Evolutionary conservation across 2,113 vertebrate genomes (phyloP), one percentile per base, ranked within the genome.

Genomic region (Hiodon alosoides): DNA sequence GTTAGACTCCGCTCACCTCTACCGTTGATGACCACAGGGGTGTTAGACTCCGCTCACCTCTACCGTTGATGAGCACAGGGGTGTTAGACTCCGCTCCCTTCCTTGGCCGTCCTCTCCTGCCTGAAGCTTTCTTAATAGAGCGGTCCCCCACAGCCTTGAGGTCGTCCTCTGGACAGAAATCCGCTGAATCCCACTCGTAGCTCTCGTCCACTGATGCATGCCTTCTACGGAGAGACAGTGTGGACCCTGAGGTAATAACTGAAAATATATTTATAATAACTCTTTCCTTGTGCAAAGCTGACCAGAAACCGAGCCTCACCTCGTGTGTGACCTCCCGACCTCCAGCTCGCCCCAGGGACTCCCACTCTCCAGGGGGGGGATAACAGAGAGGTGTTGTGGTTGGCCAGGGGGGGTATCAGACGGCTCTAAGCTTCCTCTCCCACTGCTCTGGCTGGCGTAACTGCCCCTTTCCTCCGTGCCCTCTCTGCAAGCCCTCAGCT

Each of bases 121-220:
- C 7, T 52, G 66, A 51, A 68, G 66, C 66, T 52, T n/a, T n/a
- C n/a, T n/a, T n/a, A n/a, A n/a, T n/a, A n/a, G n/a, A n/a, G n/a
- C n/a, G n/a, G 31, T 31, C 31, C 51, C 61, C 16, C 51, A 76
- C 59, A 3, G 77, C 51, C 78, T 82, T 83, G 0, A 51, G 50
- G 17, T 84, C 79, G 75, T 73, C 80, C 71, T 83, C 83, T 46
- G 82, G 73, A 73, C 75, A 77, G 61, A 85, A 74, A 13, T 90
- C 86, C n/a, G 71, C 77, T 2, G 86, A 76, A 72, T 92, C 90
- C 91, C 91, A 93, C 82, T 93, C 91, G 47, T 91, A 93, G 71
- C 84, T 91, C 83, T 92, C 90, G 83, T 91, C 89, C 9, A 91
- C 89, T 0, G 89, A 92, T 31, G 74, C 81, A 74, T 86, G 88